phyloP scores from a whole-genome alignment of 2,797 vertebrate genomes.

The Sebastes cheni region DNA sequence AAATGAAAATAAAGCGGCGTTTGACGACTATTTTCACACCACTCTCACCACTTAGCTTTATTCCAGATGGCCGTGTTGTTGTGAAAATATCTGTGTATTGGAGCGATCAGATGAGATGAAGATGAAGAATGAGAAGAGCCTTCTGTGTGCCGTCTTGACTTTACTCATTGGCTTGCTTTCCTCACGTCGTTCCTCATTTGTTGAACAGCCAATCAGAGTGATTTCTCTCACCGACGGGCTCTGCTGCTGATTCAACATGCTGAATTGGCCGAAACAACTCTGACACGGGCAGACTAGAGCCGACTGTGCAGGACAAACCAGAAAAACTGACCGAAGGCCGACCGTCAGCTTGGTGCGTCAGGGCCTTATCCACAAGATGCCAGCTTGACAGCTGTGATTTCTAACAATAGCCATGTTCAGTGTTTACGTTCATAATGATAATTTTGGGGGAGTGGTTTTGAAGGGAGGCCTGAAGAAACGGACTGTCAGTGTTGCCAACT shows the following conservation, averaged over 20 bases:
- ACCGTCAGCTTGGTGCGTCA: too few relatives aligned
- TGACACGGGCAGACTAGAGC: neutral
- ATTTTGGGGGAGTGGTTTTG: too few relatives aligned
- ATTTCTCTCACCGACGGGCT: neutral
- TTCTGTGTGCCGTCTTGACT: neutral
- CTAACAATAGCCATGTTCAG: too few relatives aligned
- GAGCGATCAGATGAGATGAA: neutral
- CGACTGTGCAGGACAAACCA: too few relatives aligned
- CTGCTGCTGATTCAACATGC: neutral
- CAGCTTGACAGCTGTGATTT: too few relatives aligned
- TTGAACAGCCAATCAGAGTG: neutral
- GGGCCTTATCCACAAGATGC: neutral
- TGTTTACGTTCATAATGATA: too few relatives aligned
- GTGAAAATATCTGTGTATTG: accelerated
- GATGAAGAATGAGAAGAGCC: neutral
- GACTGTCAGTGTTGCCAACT: neutral
- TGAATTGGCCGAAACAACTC: accelerated
- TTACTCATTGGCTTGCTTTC: neutral
- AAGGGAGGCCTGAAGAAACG: neutral
- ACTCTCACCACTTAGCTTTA: neutral
- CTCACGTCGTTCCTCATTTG: neutral
- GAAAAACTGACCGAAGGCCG: accelerated
- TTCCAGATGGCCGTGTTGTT: neutral
- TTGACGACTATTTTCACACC: neutral
- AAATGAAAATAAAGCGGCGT: neutral